Conservation (phyloP, 2,888 invertebrate species). For the Trissolcus japonicus region DNA sequence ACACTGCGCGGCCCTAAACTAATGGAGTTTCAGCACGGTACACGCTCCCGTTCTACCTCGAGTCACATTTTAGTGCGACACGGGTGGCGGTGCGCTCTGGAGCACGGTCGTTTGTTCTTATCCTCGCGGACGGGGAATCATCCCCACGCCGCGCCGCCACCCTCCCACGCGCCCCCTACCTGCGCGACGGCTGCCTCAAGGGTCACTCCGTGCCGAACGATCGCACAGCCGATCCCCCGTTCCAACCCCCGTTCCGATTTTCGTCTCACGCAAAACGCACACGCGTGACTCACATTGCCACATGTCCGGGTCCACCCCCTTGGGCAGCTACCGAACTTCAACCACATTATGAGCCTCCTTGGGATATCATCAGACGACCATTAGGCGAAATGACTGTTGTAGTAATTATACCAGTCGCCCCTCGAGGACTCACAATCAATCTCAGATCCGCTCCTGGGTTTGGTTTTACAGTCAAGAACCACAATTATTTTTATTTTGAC, state of each 20-base stretch:
- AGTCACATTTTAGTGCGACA: constrained; percentile 58
- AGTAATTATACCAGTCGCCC: too few species aligned
- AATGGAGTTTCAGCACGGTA: constrained; percentile 48
- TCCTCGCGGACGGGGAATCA: constrained; percentile 41
- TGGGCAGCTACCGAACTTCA: not conserved
- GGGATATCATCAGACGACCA: not conserved
- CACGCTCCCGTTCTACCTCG: constrained; percentile 49
- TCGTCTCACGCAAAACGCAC: constrained; percentile 17
- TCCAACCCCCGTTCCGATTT: constrained; percentile 14
- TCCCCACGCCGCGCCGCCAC: constrained; percentile 21
- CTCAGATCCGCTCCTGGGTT: too few species aligned
- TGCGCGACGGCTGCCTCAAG: constrained; percentile 30
- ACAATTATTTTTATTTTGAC: too few species aligned
- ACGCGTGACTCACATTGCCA: constrained; percentile 47
- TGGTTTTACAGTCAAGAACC: too few species aligned
- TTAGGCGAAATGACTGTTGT: too few species aligned
- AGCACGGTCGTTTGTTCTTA: constrained; percentile 52
- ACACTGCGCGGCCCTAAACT: constrained; percentile 41
- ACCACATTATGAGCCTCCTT: not conserved
- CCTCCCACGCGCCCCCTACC: constrained; percentile 18
- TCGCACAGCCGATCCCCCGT: constrained; percentile 2
- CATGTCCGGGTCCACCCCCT: not conserved
- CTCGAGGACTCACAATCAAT: too few species aligned
- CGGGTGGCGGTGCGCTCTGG: constrained; percentile 53
- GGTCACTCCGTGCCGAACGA: constrained; percentile 30